Percentiles rank a stretch among this genome's conserved stretches.
Conservation (phyloP, 2,113 vertebrate genomes). For the Leptobrachium leishanense region DNA sequence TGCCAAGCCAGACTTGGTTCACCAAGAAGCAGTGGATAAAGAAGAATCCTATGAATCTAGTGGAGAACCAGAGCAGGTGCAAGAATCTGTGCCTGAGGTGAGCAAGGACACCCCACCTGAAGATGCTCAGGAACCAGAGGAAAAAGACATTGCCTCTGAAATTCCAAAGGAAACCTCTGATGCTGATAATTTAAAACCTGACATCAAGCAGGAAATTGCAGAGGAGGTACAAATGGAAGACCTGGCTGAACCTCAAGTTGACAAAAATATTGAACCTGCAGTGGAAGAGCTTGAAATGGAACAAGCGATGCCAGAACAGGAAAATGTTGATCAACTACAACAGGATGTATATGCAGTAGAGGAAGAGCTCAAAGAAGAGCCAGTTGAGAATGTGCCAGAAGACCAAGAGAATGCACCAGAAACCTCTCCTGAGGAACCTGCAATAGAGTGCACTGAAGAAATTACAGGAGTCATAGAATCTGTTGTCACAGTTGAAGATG, state of each 20-base stretch:
- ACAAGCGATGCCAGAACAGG: conserved; percentile 1
- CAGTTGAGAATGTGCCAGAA: conserved; percentile 60
- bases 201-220: conserved; percentile 53
- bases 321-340: conserved; percentile 50
- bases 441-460: conserved; percentile 60
- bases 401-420: conserved; percentile 46
- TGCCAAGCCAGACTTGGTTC: conserved; percentile 85
- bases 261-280: not conserved
- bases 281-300: conserved; percentile 20
- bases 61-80: conserved; percentile 69
- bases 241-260: conserved; percentile 55
- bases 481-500: conserved; percentile 93
- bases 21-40: conserved; percentile 95
- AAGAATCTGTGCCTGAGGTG: conserved; percentile 52
- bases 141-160: conserved; percentile 58
- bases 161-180: conserved; percentile 51
- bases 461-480: conserved; percentile 87
- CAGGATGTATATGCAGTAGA: conserved; percentile 62
- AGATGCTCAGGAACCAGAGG: conserved; percentile 67
- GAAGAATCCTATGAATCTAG: conserved; percentile 93
- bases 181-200: conserved; percentile 51
- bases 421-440: conserved; percentile 53
- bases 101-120: conserved; percentile 52
- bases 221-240: conserved; percentile 67
- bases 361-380: conserved; percentile 61